Base-by-base conservation (phyloP, 2,888 invertebrate genomes). In the Ichneumon xanthorius region DNA sequence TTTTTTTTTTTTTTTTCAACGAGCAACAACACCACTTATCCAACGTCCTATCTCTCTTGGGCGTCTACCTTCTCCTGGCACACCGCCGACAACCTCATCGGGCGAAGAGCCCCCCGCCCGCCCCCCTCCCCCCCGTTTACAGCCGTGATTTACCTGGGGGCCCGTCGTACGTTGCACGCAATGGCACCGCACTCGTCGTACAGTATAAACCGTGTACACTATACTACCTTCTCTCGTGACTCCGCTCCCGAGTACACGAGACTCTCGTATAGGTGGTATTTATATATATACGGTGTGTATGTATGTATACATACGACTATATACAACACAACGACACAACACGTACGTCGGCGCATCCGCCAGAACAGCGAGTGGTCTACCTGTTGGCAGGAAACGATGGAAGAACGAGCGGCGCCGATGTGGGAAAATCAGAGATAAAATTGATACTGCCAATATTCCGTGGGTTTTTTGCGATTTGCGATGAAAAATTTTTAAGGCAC, bases 341-440 rank as follows among this genome's bases (percentile, higher is more conserved):
- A 78, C 72, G 73, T 73, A 71, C 48, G 55, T 55, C 45, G 70
- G 26, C 61, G 71, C 82, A 82, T 75, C 75, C 78, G 78, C 78
- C 45, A 82, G 55, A 75, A 75, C 68, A 6, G 58, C 55, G 16
- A 45, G 81, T 77, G 48, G 48, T 82, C 78, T 85, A 85, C 84
- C 85, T 85, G 82, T 85, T 85, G 73, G 75, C 78, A 71, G 82
- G 65, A 75, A 85, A 58, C 33, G 40, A 78, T 68, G 81, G 68
- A 65, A 73, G 55, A 81, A 40, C 70, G 63, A 55, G 40, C 70
- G 11, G 58, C 58, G 26, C 67, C 26, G 19, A 61, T 40, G 40
- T 63, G 50, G 70, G 19, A 77, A 26, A 26, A 26, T 37, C 0
- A 7, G 16, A 7, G 30, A 37, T 77, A 67, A 26, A 19, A 26